phyloP scores from a whole-genome alignment of 2,797 vertebrate genomes.

The Silurus aristotelis region DNA sequence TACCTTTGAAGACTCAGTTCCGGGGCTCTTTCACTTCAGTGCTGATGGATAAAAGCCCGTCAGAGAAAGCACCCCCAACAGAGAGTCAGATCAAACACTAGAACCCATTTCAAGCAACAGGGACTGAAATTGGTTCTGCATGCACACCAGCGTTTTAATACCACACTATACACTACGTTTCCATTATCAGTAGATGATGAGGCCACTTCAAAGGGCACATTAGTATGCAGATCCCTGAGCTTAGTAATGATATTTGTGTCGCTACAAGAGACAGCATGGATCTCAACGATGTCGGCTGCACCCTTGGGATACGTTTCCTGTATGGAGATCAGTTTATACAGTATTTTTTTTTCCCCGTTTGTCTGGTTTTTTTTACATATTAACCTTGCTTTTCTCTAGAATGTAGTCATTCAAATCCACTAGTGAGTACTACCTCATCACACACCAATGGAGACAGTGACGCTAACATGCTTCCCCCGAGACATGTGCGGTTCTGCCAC shows the following conservation, averaged over 20 bases:
- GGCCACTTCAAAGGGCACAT: constrained; percentile 33
- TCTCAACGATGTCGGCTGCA: not conserved
- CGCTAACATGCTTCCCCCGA: not conserved
- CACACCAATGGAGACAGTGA: not conserved
- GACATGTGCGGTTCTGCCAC: not conserved
- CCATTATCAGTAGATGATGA: constrained; percentile 23
- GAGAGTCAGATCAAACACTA: constrained; percentile 45
- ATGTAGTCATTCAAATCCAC: not conserved
- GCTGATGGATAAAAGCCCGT: constrained; percentile 44
- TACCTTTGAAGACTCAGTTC: constrained; percentile 45
- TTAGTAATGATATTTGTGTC: constrained; percentile 28
- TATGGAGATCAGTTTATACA: not conserved
- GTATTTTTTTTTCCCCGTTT: not conserved
- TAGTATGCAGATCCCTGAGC: constrained; percentile 28
- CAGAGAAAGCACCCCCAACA: constrained; percentile 29
- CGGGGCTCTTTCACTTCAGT: constrained; percentile 19
- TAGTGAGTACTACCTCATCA: not conserved
- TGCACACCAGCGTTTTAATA: constrained; percentile 15
- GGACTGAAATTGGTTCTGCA: constrained; percentile 5
- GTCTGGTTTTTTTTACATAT: not conserved
- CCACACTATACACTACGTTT: not conserved
- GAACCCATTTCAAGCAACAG: constrained; percentile 45
- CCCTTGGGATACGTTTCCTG: not conserved
- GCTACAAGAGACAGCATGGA: constrained; percentile 8
- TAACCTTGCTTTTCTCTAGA: not conserved